Base-by-base conservation (phyloP, 2,113 vertebrate species). In the Microcebus jonahi region DNA sequence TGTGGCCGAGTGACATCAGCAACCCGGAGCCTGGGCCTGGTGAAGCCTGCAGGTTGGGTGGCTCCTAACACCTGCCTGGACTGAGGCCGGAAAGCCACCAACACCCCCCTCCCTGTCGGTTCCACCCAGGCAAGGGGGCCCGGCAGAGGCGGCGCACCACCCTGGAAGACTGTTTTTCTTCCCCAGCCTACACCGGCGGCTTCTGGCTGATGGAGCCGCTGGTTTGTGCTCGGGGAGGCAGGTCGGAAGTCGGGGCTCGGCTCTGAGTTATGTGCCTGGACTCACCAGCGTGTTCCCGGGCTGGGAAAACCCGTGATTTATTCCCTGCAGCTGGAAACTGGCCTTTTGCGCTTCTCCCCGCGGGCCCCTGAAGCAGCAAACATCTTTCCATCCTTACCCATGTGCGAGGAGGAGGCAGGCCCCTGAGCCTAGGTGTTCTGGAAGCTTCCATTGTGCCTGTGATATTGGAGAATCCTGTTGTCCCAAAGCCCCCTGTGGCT, bases 241-340 rank as follows among this genome's bases (percentile, higher is more conserved):
- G 59, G 5, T 36, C 63, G 57, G 79, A 77, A 71, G 92, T 8
- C 77, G 8, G 57, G 57, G 6, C 18, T 50, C 3, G 57, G 53
- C 57, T 53, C 36, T 65, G 14, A 86, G 65, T 84, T 3, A 8
- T 3, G 39, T 11, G 48, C 63, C 15, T 21, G 82, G 80, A n/a
- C 73, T 5, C 2, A 15, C 18, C 50, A 0, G 21, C 25, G 8
- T 0, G 8, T 1, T 12, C 48, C 75, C 39, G 31, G 1, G 4
- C 5, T 5, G 20, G 87, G 59, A 68, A 18, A 12, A 0, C n/a
- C 3, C 3, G 6, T 34, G 87, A 85, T 70, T 88, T 63, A 39
- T 65, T 6, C 76, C 36, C 71, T 57, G 50, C 75, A 59, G 96
- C 91, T 45, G 95, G 76, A 57, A n/a, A 20, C 34, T 15, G 63